A percentile compares a stretch with the other conserved stretches of the same genome.
Conservation (phyloP, 2,888 invertebrate species). For the Cyaniris semiargus region DNA sequence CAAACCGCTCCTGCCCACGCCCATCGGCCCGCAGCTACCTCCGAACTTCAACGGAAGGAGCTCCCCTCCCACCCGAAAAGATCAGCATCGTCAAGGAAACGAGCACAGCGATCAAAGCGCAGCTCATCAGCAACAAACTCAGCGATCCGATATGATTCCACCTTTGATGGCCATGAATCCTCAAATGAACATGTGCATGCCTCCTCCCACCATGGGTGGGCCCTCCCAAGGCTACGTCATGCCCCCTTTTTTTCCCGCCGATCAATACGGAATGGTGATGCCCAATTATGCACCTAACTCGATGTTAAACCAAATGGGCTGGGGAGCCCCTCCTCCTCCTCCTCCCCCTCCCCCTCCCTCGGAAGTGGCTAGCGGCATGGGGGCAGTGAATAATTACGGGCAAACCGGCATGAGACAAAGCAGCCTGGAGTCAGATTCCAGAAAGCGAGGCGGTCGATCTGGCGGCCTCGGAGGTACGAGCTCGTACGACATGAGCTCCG, state of each 20-base stretch:
- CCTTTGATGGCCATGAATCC: conserved; percentile 68
- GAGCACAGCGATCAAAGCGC: conserved; percentile 42
- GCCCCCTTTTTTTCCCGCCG: conserved; percentile 67
- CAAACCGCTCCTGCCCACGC: conserved; percentile 53
- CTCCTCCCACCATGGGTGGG: conserved; percentile 62
- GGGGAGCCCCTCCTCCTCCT: conserved; percentile 65
- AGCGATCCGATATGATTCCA: conserved; percentile 56
- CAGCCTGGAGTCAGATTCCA: conserved; percentile 75
- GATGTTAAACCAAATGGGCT: conserved; percentile 55
- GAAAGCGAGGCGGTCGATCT: conserved; percentile 63
- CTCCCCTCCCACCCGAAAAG: conserved; percentile 47
- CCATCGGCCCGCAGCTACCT: conserved; percentile 64
- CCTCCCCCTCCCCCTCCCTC: conserved; percentile 68
- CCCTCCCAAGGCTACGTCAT: conserved; percentile 55
- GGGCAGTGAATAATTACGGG: conserved; percentile 53
- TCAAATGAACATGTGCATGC: conserved; percentile 68
- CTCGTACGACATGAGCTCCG: conserved; percentile 50
- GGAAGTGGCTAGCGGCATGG: conserved; percentile 51
- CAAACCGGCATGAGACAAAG: conserved; percentile 65
- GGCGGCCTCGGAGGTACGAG: conserved; percentile 51
- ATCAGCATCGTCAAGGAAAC: conserved; percentile 20
- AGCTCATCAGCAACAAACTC: conserved; percentile 40
- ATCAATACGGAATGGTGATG: conserved; percentile 72
- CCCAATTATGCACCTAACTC: conserved; percentile 47
- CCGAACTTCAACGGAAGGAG: conserved; percentile 50